A percentile compares a stretch with the other conserved stretches of the same genome.
Evolutionary conservation across 2,797 vertebrate genomes (phyloP).

Genomic region (Coluber constrictor): DNA sequence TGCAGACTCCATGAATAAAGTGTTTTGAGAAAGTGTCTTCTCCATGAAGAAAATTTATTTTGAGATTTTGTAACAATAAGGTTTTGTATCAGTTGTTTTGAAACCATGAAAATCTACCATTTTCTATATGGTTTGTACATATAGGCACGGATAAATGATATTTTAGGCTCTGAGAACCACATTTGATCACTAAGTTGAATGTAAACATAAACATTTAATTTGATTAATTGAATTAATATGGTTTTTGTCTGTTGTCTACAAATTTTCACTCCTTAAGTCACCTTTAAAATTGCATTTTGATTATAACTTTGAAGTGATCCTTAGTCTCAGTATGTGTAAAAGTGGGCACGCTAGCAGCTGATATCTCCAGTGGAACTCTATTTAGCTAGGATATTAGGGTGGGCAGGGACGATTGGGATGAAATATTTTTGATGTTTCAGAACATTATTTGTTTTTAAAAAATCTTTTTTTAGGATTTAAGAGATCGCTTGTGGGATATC

Average conservation of each 20-base stretch:
- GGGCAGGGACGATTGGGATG: not conserved
- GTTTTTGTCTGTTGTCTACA: not conserved
- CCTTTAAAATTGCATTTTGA: not conserved
- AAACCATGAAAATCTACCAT: not conserved
- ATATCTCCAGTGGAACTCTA: not conserved
- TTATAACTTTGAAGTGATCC: not conserved
- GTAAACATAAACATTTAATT: not conserved
- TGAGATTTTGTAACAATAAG: not conserved
- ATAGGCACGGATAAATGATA: not conserved
- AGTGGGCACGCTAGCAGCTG: not conserved
- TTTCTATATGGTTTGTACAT: not conserved
- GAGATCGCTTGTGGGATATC: conserved; percentile 85
- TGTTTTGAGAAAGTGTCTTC: too few relatives aligned
- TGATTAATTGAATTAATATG: not conserved
- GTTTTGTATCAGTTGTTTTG: not conserved
- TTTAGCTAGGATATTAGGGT: not conserved
- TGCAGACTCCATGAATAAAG: not conserved
- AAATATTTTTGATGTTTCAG: not conserved
- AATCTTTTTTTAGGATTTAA: conserved; percentile 76
- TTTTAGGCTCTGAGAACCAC: not conserved
- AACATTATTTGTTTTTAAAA: not conserved
- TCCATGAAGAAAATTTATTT: not conserved
- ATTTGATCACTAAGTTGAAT: not conserved
- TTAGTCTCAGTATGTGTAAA: not conserved
- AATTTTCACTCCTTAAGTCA: not conserved